Conservation (phyloP, 2,797 vertebrate genomes). For the Paguma larvata region DNA sequence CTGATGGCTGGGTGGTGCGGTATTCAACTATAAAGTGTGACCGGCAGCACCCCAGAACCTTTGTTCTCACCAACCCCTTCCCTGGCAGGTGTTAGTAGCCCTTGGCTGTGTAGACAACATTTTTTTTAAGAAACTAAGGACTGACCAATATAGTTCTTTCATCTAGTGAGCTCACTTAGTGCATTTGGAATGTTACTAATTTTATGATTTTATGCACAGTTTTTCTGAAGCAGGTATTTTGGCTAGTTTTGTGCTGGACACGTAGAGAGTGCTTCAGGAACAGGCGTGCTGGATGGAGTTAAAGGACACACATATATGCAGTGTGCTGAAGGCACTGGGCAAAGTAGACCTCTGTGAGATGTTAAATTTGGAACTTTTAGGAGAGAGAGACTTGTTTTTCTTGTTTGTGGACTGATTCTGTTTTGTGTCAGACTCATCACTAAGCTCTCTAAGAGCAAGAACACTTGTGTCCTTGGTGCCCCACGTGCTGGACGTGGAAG, state of each 20-base stretch:
- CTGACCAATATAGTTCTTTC: background rate
- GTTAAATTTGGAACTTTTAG: slow-evolving; percentile 2
- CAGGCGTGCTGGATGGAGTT: background rate
- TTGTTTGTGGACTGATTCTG: background rate
- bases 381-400: background rate
- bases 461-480: background rate
- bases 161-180: background rate
- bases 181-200: background rate
- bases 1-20: background rate
- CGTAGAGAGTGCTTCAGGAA: background rate
- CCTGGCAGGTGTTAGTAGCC: background rate
- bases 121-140: background rate
- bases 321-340: background rate
- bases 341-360: background rate
- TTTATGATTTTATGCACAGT: background rate
- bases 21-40: background rate
- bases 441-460: background rate
- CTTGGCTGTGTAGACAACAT: background rate
- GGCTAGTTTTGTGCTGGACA: background rate
- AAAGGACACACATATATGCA: background rate
- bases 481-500: background rate
- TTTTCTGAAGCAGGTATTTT: slow-evolving; percentile 15
- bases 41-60: background rate
- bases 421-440: background rate
- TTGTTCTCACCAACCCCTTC: background rate